Evolutionary conservation across 2,797 vertebrate genomes (phyloP).

Genomic region (Semotilus atromaculatus): DNA sequence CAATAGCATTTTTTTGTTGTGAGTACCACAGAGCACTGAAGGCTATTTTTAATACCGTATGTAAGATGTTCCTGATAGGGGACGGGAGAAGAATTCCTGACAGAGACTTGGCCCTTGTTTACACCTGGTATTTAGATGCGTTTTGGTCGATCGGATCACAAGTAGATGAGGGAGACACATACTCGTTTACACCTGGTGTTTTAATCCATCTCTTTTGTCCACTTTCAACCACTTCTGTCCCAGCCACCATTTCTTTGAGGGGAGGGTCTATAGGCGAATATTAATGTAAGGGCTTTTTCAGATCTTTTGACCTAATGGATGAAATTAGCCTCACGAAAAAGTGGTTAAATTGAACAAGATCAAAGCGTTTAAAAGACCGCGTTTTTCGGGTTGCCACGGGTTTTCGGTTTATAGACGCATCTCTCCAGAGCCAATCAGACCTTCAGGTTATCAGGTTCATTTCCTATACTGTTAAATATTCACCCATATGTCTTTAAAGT

Average conservation of each 20-base stretch:
- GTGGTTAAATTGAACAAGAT: not conserved
- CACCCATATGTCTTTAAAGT: not conserved
- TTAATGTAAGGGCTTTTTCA: not conserved
- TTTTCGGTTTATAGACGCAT: not conserved
- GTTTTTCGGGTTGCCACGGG: no score
- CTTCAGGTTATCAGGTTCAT: not conserved
- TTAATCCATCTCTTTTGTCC: no score
- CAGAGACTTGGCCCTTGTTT: not conserved
- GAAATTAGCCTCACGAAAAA: not conserved
- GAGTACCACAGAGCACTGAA: slow-evolving; percentile 9
- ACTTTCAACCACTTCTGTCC: no score
- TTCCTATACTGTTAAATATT: not conserved
- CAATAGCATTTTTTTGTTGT: slow-evolving; percentile 26
- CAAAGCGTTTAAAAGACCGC: no score
- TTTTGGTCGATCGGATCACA: not conserved
- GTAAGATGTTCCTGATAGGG: slow-evolving; percentile 28
- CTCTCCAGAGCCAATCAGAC: not conserved
- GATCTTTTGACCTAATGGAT: not conserved
- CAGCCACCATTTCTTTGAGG: no score
- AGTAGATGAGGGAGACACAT: not conserved
- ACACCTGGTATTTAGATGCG: not conserved
- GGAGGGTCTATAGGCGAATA: no score
- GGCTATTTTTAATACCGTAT: slow-evolving; percentile 34
- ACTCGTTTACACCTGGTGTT: no score
- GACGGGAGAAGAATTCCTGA: not conserved